A percentile compares a stretch with the other conserved stretches of the same genome.
Evolutionary conservation across 2,797 vertebrate genomes (phyloP).

Genomic region (Enoplosus armatus): DNA sequence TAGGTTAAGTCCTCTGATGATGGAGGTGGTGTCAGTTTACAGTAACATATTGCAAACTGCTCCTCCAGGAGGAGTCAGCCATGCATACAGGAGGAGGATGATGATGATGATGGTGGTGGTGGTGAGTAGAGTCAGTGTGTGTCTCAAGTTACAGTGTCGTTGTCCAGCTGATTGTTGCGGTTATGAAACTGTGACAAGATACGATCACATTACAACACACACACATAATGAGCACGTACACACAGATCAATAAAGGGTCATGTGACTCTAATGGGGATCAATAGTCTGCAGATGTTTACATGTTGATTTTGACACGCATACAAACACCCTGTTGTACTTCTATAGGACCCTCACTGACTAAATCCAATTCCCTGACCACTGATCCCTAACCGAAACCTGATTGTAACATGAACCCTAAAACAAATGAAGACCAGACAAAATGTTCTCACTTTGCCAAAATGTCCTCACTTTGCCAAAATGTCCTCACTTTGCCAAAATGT

Average conservation of each 20-base stretch:
- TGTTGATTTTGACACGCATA: not conserved
- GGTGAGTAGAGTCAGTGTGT: not conserved
- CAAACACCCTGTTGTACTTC: not conserved
- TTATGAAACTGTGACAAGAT: conserved; percentile 15
- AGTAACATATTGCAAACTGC: conserved; percentile 10
- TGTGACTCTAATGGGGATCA: not conserved
- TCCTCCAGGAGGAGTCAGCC: conserved; percentile 1
- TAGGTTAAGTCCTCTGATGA: not conserved
- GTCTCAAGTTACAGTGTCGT: conserved; percentile 22
- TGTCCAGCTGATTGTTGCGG: not conserved
- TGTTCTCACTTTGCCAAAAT: too few species aligned
- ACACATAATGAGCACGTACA: not conserved
- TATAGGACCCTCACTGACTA: not conserved
- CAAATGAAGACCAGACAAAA: too few species aligned
- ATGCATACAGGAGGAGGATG: not conserved
- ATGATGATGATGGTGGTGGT: too few species aligned
- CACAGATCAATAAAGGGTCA: conserved; percentile 15
- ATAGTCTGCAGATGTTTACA: not conserved
- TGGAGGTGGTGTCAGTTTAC: conserved; percentile 14
- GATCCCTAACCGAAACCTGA: too few species aligned
- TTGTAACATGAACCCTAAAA: too few species aligned
- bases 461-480: too few species aligned
- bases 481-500: too few species aligned
- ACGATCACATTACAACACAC: conserved; percentile 26
- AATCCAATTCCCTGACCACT: too few species aligned